Percentiles rank a stretch among this genome's conserved stretches.
phyloP scores from a whole-genome alignment of 2,797 vertebrate species.

The Cygnus olor region DNA sequence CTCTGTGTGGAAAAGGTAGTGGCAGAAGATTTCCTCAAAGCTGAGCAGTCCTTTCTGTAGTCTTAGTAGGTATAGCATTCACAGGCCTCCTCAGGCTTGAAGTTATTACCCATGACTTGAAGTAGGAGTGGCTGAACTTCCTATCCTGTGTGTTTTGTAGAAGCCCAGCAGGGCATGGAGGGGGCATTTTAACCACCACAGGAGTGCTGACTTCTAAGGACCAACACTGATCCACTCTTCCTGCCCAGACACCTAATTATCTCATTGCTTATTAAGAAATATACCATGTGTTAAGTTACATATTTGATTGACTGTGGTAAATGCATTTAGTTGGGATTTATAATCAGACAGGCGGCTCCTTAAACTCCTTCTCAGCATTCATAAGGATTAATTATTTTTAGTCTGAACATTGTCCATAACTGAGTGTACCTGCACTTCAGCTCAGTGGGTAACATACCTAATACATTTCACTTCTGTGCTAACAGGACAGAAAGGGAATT shows the following conservation, averaged over 20 bases:
- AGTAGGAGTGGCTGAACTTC: background rate
- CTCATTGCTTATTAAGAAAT: background rate
- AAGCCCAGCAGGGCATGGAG: background rate
- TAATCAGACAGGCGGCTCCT: background rate
- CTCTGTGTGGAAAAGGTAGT: background rate
- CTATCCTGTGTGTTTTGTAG: background rate
- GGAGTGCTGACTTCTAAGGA: background rate
- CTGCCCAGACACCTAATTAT: background rate
- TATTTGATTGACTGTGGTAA: background rate
- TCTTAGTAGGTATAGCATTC: background rate
- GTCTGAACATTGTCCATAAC: background rate
- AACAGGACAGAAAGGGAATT: background rate
- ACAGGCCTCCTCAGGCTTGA: background rate
- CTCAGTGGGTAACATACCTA: background rate
- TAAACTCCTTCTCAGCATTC: background rate
- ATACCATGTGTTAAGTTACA: background rate
- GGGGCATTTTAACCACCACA: background rate
- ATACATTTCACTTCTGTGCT: background rate
- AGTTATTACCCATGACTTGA: background rate
- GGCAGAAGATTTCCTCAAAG: background rate
- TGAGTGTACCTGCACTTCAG: background rate
- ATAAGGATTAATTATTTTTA: conserved; percentile 4
- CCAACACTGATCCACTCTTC: background rate
- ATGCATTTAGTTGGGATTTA: background rate
- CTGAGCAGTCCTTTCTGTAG: background rate